These are phyloP conservation scores for Mionectes olivaceus DNA, from an alignment of 2,797 vertebrate genomes.

Conservation along the genomic window DNA sequence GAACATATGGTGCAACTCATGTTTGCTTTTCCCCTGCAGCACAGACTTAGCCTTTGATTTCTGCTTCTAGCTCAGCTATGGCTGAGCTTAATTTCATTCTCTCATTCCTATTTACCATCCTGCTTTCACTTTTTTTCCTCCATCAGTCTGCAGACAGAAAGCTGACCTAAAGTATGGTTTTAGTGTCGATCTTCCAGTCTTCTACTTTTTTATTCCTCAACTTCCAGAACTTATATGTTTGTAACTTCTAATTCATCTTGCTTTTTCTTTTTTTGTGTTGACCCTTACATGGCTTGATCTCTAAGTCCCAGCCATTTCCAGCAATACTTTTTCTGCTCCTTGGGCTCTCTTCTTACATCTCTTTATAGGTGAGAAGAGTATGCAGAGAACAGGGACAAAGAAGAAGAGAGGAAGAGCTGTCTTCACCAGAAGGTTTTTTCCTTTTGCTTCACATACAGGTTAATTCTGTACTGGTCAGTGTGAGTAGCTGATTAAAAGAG, in stretches of 20 bases:
- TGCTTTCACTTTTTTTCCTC: neutral
- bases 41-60: neutral
- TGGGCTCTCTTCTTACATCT: neutral
- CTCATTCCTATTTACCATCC: neutral
- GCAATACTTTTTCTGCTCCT: neutral
- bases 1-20: neutral
- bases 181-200: neutral
- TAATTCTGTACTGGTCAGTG: neutral
- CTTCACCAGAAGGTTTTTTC: neutral
- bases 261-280: neutral
- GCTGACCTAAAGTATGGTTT: neutral
- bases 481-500: neutral
- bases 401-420: neutral
- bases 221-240: neutral
- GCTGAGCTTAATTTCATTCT: neutral
- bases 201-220: neutral
- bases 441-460: neutral
- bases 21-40: neutral
- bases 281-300: neutral
- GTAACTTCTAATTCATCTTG: neutral
- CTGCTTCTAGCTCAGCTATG: neutral
- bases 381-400: neutral
- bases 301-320: neutral
- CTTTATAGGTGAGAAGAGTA: neutral
- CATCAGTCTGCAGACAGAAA: neutral